phyloP scores from a whole-genome alignment of 2,888 invertebrate species.

The Nebria brevicollis region DNA sequence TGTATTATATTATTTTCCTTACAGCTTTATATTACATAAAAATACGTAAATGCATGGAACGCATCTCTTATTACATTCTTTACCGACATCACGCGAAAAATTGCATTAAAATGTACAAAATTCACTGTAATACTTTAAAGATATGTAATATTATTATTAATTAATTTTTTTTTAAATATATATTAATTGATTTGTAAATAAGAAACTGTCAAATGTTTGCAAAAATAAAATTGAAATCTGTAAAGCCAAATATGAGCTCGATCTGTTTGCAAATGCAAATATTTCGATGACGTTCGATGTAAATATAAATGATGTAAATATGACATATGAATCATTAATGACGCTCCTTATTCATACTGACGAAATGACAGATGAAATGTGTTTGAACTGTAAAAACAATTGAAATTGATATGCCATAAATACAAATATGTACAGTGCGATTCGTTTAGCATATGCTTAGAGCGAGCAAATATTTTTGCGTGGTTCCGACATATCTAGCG shows the following conservation, averaged over 20 bases:
- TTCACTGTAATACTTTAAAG: no score
- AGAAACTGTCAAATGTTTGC: no score
- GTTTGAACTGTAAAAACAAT: conserved; percentile 1
- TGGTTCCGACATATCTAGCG: not conserved
- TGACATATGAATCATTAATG: not conserved
- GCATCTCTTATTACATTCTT: no score
- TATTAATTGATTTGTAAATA: no score
- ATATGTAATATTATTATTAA: no score
- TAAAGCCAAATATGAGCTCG: not conserved
- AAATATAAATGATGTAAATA: conserved; percentile 3
- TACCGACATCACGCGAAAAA: no score
- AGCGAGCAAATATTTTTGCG: not conserved
- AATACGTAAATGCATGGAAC: no score
- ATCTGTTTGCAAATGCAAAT: not conserved
- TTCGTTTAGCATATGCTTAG: not conserved
- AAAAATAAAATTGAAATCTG: not conserved
- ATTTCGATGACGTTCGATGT: not conserved
- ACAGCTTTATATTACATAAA: no score
- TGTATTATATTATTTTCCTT: no score
- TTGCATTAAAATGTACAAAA: no score
- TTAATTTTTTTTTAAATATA: no score
- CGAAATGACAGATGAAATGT: not conserved
- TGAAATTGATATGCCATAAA: not conserved
- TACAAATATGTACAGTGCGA: not conserved
- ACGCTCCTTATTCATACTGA: not conserved